phyloP scores from a whole-genome alignment of 2,797 vertebrate genomes.

The Pseudochirops cupreus region DNA sequence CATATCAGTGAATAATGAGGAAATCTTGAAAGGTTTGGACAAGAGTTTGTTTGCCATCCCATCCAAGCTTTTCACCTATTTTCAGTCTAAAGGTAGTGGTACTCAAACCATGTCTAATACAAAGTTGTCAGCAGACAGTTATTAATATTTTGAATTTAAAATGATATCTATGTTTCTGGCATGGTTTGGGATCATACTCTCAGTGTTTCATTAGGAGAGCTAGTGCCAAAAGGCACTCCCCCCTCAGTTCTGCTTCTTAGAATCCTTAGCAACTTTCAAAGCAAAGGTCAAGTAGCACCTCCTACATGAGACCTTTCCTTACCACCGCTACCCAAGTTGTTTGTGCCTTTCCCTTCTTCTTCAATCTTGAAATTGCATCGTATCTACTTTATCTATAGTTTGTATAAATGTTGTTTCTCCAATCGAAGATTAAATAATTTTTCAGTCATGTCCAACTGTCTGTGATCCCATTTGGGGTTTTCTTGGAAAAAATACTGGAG shows the following conservation, averaged over 20 bases:
- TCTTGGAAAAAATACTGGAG: neutral
- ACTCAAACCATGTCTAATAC: neutral
- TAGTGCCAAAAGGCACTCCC: neutral
- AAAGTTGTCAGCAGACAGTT: neutral
- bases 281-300: neutral
- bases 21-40: neutral
- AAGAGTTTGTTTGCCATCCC: neutral
- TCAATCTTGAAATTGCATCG: neutral
- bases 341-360: neutral
- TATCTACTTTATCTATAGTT: neutral
- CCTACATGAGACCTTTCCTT: neutral
- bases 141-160: neutral
- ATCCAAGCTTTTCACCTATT: neutral
- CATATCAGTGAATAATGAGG: neutral
- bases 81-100: neutral
- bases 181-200: neutral
- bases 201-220: neutral
- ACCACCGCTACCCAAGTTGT: neutral
- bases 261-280: neutral
- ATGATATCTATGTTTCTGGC: too few species aligned
- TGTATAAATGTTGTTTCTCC: neutral
- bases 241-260: neutral
- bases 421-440: neutral
- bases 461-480: neutral
- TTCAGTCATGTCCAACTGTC: neutral